Conservation (phyloP, 2,113 vertebrate genomes). For the Serinus canaria region DNA sequence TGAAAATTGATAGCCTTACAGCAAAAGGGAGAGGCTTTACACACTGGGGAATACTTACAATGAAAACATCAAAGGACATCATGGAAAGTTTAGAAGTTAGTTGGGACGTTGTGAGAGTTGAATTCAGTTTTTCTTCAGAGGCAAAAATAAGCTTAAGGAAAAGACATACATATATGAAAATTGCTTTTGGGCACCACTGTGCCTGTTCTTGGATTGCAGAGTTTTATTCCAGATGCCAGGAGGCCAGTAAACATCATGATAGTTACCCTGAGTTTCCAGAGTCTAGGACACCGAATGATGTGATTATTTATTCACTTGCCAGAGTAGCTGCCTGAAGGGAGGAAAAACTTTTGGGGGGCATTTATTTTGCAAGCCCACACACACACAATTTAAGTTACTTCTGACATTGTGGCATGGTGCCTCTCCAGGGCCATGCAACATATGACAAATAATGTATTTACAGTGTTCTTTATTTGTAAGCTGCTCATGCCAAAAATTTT, state of each 20-base stretch:
- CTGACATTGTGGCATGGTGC: not conserved
- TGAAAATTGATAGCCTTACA: slow-evolving; percentile 12
- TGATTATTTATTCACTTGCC: slow-evolving; percentile 16
- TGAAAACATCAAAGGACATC: not conserved
- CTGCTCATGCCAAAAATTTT: not conserved
- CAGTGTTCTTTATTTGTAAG: not conserved
- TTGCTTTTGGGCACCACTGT: not conserved
- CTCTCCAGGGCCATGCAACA: not conserved
- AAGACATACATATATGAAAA: not conserved
- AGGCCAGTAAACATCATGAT: slow-evolving; percentile 11
- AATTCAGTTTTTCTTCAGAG: not conserved
- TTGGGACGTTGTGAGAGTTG: not conserved
- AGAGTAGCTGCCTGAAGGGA: not conserved
- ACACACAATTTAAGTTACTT: not conserved
- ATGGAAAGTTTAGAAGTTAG: not conserved
- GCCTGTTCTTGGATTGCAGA: slow-evolving; percentile 7
- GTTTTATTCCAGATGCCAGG: slow-evolving; percentile 41
- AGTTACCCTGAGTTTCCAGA: slow-evolving; percentile 44
- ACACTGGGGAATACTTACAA: not conserved
- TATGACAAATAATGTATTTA: not conserved
- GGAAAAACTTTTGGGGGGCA: not conserved
- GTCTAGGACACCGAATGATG: not conserved
- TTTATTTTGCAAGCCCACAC: slow-evolving; percentile 9
- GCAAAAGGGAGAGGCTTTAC: not conserved
- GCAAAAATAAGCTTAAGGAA: slow-evolving; percentile 28